Evolutionary conservation across 2,797 vertebrate species (phyloP).

Genomic region (Onychomys torridus): DNA sequence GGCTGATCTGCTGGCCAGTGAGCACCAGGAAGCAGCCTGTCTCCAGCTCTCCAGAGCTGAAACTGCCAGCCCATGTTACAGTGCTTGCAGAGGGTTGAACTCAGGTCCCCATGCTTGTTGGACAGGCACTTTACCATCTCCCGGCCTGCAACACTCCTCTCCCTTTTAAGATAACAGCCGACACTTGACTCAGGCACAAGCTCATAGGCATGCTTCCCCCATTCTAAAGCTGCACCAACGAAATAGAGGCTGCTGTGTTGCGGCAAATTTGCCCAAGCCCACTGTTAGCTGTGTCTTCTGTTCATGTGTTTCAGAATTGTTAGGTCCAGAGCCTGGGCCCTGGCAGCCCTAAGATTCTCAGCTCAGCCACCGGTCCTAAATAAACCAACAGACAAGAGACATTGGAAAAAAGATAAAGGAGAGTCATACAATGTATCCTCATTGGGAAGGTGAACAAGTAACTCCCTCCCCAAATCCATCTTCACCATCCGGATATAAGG

Average conservation of each 20-base stretch:
- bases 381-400: not conserved
- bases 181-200: too few relatives aligned
- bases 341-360: not conserved
- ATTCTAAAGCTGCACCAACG: not conserved
- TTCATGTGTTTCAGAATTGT: not conserved
- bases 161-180: not conserved
- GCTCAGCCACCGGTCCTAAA: not conserved
- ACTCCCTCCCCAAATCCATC: not conserved
- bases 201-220: too few relatives aligned
- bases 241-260: not conserved
- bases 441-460: not conserved
- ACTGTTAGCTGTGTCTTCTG: not conserved
- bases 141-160: not conserved
- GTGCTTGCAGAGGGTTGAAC: not conserved
- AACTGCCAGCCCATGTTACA: not conserved
- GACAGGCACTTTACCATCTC: not conserved
- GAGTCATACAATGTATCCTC: not conserved
- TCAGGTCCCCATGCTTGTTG: not conserved
- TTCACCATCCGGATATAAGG: not conserved
- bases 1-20: not conserved
- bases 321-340: not conserved
- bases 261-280: not conserved
- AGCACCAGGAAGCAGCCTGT: not conserved
- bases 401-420: not conserved
- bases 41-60: not conserved